Evolutionary conservation across 2,113 vertebrate genomes (phyloP).

Genomic region (Alligator mississippiensis): DNA sequence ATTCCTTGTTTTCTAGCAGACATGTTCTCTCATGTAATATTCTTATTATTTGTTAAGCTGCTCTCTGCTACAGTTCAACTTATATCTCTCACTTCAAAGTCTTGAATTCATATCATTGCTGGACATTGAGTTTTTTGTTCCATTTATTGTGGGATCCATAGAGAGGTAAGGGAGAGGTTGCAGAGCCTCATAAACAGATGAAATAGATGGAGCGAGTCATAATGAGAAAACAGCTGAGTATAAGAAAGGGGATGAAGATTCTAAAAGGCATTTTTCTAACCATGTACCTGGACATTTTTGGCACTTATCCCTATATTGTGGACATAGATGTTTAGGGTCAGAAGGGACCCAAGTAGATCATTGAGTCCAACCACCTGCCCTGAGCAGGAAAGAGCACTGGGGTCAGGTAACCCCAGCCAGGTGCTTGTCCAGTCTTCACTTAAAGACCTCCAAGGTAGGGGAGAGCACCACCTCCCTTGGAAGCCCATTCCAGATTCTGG

Average conservation of each 20-base stretch:
- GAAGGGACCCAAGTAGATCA: too few species aligned
- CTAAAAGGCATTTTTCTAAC: background rate
- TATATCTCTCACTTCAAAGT: rapidly evolving
- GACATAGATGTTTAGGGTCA: too few species aligned
- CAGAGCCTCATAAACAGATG: background rate
- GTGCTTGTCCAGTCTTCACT: too few species aligned
- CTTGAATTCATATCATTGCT: background rate
- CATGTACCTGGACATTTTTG: too few species aligned
- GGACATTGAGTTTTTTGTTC: background rate
- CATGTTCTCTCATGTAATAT: background rate
- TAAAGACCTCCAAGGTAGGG: too few species aligned
- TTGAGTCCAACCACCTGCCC: too few species aligned
- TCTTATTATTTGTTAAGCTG: background rate
- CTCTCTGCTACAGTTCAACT: background rate
- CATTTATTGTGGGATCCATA: rapidly evolving
- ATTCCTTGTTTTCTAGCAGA: background rate
- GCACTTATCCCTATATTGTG: too few species aligned
- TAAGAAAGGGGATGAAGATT: background rate
- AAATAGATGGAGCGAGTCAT: background rate
- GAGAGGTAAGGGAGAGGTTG: background rate
- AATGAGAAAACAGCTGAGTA: background rate
- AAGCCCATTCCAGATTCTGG: too few species aligned
- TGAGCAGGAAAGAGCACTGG: too few species aligned
- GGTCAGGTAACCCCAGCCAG: too few species aligned
- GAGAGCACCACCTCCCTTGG: too few species aligned